These are phyloP conservation scores for Rhynchomys soricoides DNA, from an alignment of 2,113 vertebrate genomes.

Conservation along the genomic window DNA sequence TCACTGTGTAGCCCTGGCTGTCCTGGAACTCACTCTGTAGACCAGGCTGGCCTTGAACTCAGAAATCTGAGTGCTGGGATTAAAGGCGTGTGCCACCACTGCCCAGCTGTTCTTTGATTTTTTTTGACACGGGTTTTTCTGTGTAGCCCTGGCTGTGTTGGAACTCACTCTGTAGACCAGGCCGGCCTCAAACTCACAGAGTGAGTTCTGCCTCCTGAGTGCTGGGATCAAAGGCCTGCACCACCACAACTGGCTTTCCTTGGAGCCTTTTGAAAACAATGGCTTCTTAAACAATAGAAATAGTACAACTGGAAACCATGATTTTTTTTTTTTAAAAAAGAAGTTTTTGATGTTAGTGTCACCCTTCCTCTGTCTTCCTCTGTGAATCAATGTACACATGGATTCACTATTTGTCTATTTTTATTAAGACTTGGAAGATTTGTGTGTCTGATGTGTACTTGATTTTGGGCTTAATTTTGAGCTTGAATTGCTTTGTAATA, in stretches of 20 bases:
- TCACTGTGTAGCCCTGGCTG: neutral
- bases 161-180: neutral
- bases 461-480: neutral
- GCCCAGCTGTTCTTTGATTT: too few relatives aligned
- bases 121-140: too few relatives aligned
- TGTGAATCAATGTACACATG: accelerated
- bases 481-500: neutral
- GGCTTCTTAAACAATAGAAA: slow-evolving; percentile 7
- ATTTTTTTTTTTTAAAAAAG: neutral
- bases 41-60: neutral
- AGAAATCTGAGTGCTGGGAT: too few relatives aligned
- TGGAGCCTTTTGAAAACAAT: neutral
- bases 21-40: neutral
- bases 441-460: neutral
- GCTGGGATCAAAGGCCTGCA: neutral
- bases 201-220: too few relatives aligned
- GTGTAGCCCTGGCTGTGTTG: neutral
- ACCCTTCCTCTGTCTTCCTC: neutral
- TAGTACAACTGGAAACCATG: neutral
- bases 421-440: neutral
- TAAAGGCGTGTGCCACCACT: neutral
- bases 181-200: neutral
- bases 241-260: neutral
- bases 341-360: neutral
- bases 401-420: neutral